A percentile compares a stretch with the other conserved stretches of the same genome.
phyloP scores from a whole-genome alignment of 2,797 vertebrate species.

The Atherinosoma microstoma region DNA sequence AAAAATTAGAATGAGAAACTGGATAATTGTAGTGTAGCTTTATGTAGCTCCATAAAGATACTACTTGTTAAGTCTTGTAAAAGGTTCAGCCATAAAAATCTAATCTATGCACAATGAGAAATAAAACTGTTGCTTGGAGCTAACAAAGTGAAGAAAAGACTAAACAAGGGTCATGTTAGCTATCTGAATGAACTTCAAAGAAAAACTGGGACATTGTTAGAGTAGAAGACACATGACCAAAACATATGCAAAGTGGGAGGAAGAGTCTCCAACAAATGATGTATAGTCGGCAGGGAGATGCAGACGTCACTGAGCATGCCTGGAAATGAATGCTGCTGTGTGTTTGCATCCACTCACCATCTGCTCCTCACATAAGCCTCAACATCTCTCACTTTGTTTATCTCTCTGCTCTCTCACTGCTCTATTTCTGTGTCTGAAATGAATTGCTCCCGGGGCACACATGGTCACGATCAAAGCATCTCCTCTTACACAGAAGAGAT shows the following conservation, averaged over 20 bases:
- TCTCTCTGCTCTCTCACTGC: constrained; percentile 12
- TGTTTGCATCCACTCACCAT: constrained; percentile 57
- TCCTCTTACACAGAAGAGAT: constrained; percentile 39
- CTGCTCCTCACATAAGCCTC: constrained; percentile 60
- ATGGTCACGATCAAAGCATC: constrained; percentile 46
- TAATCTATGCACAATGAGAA: too few relatives aligned
- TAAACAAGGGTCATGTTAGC: too few relatives aligned
- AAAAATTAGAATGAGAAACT: background rate
- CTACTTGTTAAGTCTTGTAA: background rate
- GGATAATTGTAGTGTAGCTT: background rate
- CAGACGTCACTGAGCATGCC: constrained; percentile 30
- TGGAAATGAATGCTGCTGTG: constrained; percentile 50
- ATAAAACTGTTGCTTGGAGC: background rate
- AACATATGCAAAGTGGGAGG: background rate
- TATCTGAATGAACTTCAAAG: too few relatives aligned
- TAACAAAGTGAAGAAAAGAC: background rate
- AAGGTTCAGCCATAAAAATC: background rate
- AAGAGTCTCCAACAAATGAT: constrained; percentile 5
- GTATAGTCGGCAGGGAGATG: constrained; percentile 34
- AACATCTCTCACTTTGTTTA: constrained; percentile 30
- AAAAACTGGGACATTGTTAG: background rate
- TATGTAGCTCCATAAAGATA: background rate
- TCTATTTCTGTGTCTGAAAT: constrained; percentile 42
- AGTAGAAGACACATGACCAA: background rate
- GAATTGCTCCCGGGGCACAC: constrained; percentile 44